Conservation (phyloP, 2,113 vertebrate genomes). For the Corythoichthys haematopterus region DNA sequence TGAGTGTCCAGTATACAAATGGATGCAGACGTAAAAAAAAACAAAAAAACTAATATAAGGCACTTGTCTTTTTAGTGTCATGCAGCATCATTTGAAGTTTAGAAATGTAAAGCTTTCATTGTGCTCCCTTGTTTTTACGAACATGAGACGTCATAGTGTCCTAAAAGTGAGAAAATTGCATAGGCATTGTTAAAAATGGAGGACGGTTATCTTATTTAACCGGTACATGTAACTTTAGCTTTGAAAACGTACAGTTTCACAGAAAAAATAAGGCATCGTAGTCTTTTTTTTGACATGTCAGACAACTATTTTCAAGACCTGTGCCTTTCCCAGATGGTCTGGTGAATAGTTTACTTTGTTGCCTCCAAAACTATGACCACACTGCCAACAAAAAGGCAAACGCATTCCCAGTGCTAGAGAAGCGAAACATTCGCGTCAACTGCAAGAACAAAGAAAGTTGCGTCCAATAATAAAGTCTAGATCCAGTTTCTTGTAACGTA, state of each 20-base stretch:
- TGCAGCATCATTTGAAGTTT: constrained; percentile 20
- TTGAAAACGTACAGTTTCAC: not conserved
- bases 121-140: constrained; percentile 42
- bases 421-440: not conserved
- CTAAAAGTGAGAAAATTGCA: constrained; percentile 54
- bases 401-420: not conserved
- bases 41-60: constrained; percentile 51
- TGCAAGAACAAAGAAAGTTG: not conserved
- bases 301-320: constrained; percentile 2
- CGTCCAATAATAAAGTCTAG: not conserved
- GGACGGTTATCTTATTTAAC: not conserved
- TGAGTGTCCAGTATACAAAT: constrained; percentile 8
- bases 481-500: not conserved
- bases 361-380: constrained; percentile 6
- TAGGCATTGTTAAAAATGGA: constrained; percentile 29
- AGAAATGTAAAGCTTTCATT: constrained; percentile 26
- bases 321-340: constrained; percentile 17
- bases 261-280: not conserved
- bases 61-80: constrained; percentile 61
- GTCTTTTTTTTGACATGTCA: constrained; percentile 5
- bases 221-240: constrained; percentile 1
- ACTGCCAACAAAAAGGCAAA: constrained; percentile 1
- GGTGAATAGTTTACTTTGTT: constrained; percentile 12
- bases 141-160: constrained; percentile 31
- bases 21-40: constrained; percentile 15